These are phyloP conservation scores for Distichodus sexfasciatus DNA, from an alignment of 2,797 vertebrate genomes.

Conservation along the genomic window DNA sequence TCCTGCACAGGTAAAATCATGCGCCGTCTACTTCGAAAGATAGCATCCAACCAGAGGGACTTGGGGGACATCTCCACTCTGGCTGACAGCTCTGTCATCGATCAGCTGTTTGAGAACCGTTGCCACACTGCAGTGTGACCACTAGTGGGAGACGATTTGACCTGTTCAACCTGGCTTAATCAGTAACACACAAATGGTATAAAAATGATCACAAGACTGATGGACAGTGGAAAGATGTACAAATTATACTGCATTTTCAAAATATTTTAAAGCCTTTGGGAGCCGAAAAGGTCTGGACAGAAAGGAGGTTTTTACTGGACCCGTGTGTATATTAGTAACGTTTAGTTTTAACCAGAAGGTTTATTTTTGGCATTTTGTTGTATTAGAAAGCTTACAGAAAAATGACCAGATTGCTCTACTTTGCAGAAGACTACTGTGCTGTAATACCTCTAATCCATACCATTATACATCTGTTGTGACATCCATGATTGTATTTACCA, in stretches of 20 bases:
- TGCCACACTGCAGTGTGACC: conserved; percentile 67
- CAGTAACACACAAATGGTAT: background rate
- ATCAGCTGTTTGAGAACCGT: conserved; percentile 85
- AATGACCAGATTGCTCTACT: background rate
- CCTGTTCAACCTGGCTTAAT: background rate
- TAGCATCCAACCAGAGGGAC: conserved; percentile 86
- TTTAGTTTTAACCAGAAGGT: background rate
- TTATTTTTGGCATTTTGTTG: conserved; percentile 25
- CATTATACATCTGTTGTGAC: background rate
- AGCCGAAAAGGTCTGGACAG: conserved; percentile 1
- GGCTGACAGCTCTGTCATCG: conserved; percentile 84
- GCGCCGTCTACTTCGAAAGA: conserved; percentile 88
- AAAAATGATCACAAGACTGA: background rate
- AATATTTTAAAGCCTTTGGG: conserved; percentile 1
- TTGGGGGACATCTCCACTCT: conserved; percentile 91
- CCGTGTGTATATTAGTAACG: conserved; percentile 32
- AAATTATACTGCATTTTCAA: background rate
- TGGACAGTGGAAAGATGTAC: background rate
- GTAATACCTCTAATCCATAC: background rate
- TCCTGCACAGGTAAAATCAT: conserved; percentile 89
- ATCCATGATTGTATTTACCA: conserved; percentile 16
- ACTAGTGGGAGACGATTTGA: background rate
- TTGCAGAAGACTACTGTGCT: conserved; percentile 15
- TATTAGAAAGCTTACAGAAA: background rate
- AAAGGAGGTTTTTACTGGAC: conserved; percentile 10